Conservation (phyloP, 2,797 vertebrate genomes). For the Sebastes oblongus region DNA sequence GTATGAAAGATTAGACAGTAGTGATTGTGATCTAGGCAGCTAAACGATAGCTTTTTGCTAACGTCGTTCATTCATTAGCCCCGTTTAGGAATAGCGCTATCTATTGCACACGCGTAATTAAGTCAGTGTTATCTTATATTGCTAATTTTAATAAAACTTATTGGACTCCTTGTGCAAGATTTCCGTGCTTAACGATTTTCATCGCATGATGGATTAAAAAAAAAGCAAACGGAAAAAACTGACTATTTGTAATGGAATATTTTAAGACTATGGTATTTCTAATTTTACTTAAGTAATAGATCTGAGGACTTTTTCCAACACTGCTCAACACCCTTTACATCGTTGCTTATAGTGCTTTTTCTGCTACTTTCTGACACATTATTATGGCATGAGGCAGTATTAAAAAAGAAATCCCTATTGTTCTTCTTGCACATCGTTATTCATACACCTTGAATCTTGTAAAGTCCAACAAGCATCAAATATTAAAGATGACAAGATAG, state of each 20-base stretch:
- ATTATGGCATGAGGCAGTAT: neutral
- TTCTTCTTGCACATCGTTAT: neutral
- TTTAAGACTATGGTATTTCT: neutral
- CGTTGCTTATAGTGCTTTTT: neutral
- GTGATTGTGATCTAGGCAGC: too few species aligned
- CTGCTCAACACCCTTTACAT: neutral
- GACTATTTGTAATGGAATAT: neutral
- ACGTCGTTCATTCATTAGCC: too few species aligned
- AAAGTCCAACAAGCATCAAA: conserved; percentile 1
- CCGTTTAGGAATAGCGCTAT: too few species aligned
- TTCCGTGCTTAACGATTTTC: rapidly evolving
- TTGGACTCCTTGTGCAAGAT: too few species aligned
- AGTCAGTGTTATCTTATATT: too few species aligned
- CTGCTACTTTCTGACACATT: neutral
- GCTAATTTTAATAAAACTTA: too few species aligned
- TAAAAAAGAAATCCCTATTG: neutral
- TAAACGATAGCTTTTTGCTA: too few species aligned
- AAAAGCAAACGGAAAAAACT: too few species aligned
- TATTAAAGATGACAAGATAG: conserved; percentile 14
- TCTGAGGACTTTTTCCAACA: neutral
- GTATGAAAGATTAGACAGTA: too few species aligned
- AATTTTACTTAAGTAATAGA: neutral
- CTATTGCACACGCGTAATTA: rapidly evolving
- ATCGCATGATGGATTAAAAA: too few species aligned
- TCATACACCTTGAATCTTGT: neutral